phyloP scores from a whole-genome alignment of 2,113 vertebrate species.

The Corythaeola cristata region DNA sequence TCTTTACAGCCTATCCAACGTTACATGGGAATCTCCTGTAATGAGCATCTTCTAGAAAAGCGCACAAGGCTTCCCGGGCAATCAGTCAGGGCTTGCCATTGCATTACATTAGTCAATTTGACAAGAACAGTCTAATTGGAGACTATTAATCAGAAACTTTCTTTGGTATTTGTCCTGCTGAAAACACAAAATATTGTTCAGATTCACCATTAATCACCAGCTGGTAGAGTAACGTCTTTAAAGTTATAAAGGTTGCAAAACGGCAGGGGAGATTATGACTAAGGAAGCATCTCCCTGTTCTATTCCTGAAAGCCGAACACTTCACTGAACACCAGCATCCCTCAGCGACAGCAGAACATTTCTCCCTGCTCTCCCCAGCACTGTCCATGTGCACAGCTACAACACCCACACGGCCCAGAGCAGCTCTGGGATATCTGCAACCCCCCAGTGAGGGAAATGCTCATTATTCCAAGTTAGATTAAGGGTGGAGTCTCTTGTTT shows the following conservation, averaged over 20 bases:
- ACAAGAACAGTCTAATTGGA: conserved; percentile 61
- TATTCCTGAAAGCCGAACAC: background rate
- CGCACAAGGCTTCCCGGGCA: conserved; percentile 56
- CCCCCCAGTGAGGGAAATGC: background rate
- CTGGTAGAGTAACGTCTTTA: background rate
- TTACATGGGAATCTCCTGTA: conserved; percentile 61
- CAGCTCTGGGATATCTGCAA: background rate
- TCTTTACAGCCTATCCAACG: conserved; percentile 54
- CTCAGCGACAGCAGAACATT: background rate
- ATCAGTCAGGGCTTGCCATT: conserved; percentile 42
- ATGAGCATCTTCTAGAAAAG: conserved; percentile 65
- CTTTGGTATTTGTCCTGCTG: conserved; percentile 24
- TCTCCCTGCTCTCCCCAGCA: background rate
- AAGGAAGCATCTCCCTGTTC: background rate
- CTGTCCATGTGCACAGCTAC: background rate
- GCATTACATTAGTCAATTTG: conserved; percentile 73
- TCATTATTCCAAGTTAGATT: background rate
- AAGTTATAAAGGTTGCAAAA: background rate
- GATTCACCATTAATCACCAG: background rate
- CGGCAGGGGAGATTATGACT: background rate
- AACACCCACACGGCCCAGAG: background rate
- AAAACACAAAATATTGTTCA: conserved; percentile 31
- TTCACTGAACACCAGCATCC: background rate
- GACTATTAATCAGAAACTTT: conserved; percentile 56
- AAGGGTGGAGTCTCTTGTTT: background rate